Conservation (phyloP, 2,888 invertebrate species). For the Entomobrya multifasciata region DNA sequence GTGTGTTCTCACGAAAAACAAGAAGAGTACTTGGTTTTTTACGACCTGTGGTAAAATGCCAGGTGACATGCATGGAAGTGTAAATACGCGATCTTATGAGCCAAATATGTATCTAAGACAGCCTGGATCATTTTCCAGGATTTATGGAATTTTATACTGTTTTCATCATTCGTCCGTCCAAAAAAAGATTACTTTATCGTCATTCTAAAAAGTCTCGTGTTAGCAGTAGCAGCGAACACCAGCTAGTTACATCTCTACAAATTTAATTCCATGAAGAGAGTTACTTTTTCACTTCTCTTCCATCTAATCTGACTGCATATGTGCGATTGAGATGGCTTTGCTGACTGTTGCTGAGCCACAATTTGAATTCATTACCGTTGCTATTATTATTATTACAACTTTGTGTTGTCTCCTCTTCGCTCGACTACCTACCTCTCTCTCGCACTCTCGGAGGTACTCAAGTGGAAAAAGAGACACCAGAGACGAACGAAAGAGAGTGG, state of each 20-base stretch:
- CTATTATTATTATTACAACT: background rate
- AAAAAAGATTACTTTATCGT: constrained; percentile 12
- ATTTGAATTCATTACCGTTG: constrained; percentile 45
- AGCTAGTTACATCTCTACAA: no score
- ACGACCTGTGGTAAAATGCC: background rate
- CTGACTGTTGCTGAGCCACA: background rate
- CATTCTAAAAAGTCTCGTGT: background rate
- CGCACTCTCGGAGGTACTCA: constrained; percentile 3
- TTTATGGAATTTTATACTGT: constrained; percentile 24
- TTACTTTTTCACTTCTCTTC: constrained; percentile 3
- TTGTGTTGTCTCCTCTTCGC: constrained; percentile 1
- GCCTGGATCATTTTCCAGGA: background rate
- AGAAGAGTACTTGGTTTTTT: background rate
- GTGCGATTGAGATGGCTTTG: background rate
- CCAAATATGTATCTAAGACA: background rate
- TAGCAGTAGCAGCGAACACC: background rate
- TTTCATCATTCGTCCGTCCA: background rate
- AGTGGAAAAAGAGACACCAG: constrained; percentile 34
- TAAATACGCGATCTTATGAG: no score
- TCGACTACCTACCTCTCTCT: background rate
- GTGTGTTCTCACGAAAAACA: constrained; percentile 14
- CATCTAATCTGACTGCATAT: background rate
- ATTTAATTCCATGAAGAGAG: constrained; percentile 1
- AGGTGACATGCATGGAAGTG: background rate
- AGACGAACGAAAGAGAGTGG: background rate